Conservation (phyloP, 1,140 invertebrate genomes). For the Cheumatopsyche charites region DNA sequence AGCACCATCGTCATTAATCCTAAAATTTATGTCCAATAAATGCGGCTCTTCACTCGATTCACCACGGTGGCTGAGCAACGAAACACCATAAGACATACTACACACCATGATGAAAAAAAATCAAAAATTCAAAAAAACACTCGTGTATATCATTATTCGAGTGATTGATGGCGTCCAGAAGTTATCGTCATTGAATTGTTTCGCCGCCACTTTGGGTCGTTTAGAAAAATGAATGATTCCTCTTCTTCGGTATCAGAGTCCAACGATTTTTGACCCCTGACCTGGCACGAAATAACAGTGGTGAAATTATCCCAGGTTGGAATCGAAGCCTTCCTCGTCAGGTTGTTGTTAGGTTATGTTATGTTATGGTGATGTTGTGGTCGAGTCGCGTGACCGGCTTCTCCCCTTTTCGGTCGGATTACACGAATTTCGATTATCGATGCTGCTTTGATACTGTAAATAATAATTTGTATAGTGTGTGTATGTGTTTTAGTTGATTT, state of each 20-base stretch:
- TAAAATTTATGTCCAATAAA: conserved; percentile 24
- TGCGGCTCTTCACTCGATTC: conserved; percentile 23
- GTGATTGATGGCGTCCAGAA: conserved; percentile 28
- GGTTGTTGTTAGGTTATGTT: conserved; percentile 6
- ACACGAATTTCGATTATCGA: not conserved
- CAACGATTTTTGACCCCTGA: not conserved
- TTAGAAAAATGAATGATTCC: conserved; percentile 19
- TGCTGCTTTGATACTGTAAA: not conserved
- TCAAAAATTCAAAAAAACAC: too few relatives aligned
- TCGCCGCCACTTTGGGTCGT: conserved; percentile 13
- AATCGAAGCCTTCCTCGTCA: not conserved
- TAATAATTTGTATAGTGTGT: too few relatives aligned
- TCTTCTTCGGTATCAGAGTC: not conserved
- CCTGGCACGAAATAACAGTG: conserved; percentile 6
- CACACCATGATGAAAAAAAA: too few relatives aligned
- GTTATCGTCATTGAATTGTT: conserved; percentile 29
- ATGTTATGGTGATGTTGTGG: too few relatives aligned
- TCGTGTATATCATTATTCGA: not conserved
- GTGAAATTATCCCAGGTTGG: not conserved
- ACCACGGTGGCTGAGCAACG: conserved; percentile 7
- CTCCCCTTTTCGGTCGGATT: too few relatives aligned
- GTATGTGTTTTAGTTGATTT: too few relatives aligned
- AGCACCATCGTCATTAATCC: conserved; percentile 16
- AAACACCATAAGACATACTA: too few relatives aligned
- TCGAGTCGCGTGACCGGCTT: conserved; percentile 15